Evolutionary conservation across 35 echinoderm and acorn worm genomes (phyloP).

Genomic region (Lytechinus pictus): DNA sequence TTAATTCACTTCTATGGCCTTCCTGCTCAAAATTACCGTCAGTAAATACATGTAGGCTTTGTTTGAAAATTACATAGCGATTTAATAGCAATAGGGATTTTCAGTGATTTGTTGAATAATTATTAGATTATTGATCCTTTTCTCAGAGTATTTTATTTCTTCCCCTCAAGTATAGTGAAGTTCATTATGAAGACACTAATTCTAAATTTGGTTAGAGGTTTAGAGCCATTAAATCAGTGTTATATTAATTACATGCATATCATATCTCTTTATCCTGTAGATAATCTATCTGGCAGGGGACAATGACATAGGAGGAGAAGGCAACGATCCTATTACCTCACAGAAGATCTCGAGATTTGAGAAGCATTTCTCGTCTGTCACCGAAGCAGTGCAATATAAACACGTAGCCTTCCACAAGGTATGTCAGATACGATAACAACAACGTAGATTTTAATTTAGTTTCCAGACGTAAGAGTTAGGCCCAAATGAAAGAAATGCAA

Average conservation of each 20-base stretch:
- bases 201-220: background rate
- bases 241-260: background rate
- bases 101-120: too few relatives aligned
- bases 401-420: constrained; percentile 73
- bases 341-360: constrained; percentile 65
- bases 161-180: background rate
- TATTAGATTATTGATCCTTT: too few relatives aligned
- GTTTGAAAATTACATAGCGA: too few relatives aligned
- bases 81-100: too few relatives aligned
- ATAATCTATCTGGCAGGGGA: constrained; percentile 63
- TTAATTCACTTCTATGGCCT: too few relatives aligned
- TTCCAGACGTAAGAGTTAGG: background rate
- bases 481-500: background rate
- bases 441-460: background rate
- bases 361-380: constrained; percentile 63
- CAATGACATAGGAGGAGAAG: constrained; percentile 75
- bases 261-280: background rate
- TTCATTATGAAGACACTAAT: background rate
- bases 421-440: background rate
- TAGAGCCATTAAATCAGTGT: background rate
- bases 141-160: too few relatives aligned
- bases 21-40: too few relatives aligned
- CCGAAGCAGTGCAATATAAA: constrained; percentile 61
- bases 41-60: too few relatives aligned
- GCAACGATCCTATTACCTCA: constrained; percentile 37